Percentiles rank a stretch among this genome's conserved stretches.
Evolutionary conservation across 2,888 invertebrate species (phyloP).

Genomic region (Rotaria sp.): DNA sequence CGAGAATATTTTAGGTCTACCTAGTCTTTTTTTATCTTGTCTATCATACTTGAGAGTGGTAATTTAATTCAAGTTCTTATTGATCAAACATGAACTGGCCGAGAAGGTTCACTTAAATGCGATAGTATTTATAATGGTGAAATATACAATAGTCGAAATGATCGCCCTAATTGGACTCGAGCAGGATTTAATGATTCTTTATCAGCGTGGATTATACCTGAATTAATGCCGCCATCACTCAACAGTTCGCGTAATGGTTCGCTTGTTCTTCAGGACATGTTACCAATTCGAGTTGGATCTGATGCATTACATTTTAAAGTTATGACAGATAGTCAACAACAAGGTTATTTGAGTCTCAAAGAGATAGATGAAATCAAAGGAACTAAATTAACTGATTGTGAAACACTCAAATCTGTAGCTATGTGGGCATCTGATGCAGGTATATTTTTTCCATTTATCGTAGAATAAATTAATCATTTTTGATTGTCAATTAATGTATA

Average conservation of each 20-base stretch:
- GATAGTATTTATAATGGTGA: constrained; percentile 17
- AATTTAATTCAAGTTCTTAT: background rate
- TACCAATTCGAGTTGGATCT: background rate
- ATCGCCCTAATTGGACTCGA: background rate
- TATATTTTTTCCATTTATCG: too few relatives aligned
- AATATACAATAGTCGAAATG: background rate
- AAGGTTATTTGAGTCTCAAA: background rate
- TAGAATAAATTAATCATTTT: too few relatives aligned
- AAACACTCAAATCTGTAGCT: background rate
- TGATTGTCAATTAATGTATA: too few relatives aligned
- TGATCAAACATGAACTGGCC: background rate
- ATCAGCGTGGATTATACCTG: background rate
- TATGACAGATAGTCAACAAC: background rate
- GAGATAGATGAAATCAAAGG: background rate
- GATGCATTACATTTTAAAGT: constrained; percentile 17
- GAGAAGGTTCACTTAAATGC: background rate
- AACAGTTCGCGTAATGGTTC: background rate
- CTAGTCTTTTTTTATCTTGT: background rate
- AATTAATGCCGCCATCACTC: background rate
- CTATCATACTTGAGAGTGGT: background rate
- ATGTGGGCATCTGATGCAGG: background rate
- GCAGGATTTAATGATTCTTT: constrained; percentile 1
- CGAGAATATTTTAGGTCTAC: background rate
- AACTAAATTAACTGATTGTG: background rate
- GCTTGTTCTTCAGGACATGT: background rate